Evolutionary conservation across 2,113 vertebrate species (phyloP), one percentile per base, ranked within the genome.

Genomic region (Prochilodus magdalenae): DNA sequence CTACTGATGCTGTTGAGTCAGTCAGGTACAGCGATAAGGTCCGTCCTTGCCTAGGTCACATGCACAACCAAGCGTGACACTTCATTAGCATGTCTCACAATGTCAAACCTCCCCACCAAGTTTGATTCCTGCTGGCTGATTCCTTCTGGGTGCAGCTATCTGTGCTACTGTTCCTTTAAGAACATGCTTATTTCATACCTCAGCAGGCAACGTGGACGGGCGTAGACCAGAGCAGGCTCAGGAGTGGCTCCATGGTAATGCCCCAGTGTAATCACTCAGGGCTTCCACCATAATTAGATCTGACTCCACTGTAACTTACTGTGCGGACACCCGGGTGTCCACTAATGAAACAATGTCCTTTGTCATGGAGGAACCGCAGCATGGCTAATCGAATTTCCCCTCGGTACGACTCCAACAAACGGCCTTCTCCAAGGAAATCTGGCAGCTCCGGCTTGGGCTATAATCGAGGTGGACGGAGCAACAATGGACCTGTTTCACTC

Each of bases 401-500:
- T 62, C 69, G 66, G 72, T 79, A 73, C 47, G 6, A 62, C 81
- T 83, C 82, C 79, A 78, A 81, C 33, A 71, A 78, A 57, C 77
- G 83, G 60, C 84, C 86, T 84, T 80, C 82, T 87, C 87, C 29
- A 36, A 85, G 73, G 57, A 55, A 86, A 86, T 81, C 63, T 73
- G 85, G 40, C 85, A 69, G 60, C 86, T 83, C 85, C 44, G 51
- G 82, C 83, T 77, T 89, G n/a, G 12, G 62, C 83, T 76, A 77
- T 93, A 92, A 93, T 91, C 90, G 88, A 92, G 90, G 85, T 86
- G 83, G 93, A 94, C 89, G 89, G 89, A 88, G 51, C 86, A 87
- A 92, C 93, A 92, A 94, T 93, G 91, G 86, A 90, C 66, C 78
- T 80, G 80, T 91, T 88, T 92, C 90, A 93, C 92, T 93, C 92